A percentile compares a stretch with the other conserved stretches of the same genome.
phyloP scores from a whole-genome alignment of 2,113 vertebrate species.

The Cyprinus carpio region DNA sequence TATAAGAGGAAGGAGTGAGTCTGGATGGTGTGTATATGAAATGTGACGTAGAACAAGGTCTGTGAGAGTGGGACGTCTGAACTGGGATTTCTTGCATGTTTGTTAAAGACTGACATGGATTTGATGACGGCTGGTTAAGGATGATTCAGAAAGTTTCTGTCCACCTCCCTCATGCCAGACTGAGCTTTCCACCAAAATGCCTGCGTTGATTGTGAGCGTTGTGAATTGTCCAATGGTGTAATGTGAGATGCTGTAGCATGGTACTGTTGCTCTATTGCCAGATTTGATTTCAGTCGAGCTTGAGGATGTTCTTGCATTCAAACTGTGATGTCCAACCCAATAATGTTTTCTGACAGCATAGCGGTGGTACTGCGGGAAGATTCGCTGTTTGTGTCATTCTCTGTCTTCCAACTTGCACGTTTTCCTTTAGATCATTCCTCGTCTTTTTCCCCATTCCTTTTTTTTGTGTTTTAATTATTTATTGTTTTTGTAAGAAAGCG shows the following conservation, averaged over 20 bases:
- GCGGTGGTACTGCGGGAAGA: conserved; percentile 32
- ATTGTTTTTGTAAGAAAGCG: not conserved
- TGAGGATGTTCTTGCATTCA: conserved; percentile 7
- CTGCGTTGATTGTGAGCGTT: not conserved
- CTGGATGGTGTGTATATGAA: not conserved
- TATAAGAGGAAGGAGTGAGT: not conserved
- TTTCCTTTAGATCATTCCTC: conserved; percentile 9
- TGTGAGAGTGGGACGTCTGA: not conserved
- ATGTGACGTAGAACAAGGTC: not conserved
- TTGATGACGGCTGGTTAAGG: not conserved
- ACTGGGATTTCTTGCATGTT: conserved; percentile 12
- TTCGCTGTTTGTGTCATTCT: conserved; percentile 26
- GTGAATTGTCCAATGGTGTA: conserved; percentile 5
- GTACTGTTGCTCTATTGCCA: conserved; percentile 21
- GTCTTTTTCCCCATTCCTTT: not conserved
- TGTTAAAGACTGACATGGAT: conserved; percentile 5
- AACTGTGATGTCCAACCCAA: conserved; percentile 19
- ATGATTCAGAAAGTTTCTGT: conserved; percentile 13
- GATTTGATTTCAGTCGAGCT: conserved; percentile 4
- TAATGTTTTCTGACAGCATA: conserved; percentile 30
- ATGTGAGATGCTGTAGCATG: conserved; percentile 16
- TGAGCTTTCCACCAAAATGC: not conserved
- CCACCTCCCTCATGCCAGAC: not conserved
- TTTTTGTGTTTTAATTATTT: conserved; percentile 9
- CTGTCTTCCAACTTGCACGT: conserved; percentile 44